phyloP scores from a whole-genome alignment of 2,113 vertebrate species.

The Chaetodon auriga region DNA sequence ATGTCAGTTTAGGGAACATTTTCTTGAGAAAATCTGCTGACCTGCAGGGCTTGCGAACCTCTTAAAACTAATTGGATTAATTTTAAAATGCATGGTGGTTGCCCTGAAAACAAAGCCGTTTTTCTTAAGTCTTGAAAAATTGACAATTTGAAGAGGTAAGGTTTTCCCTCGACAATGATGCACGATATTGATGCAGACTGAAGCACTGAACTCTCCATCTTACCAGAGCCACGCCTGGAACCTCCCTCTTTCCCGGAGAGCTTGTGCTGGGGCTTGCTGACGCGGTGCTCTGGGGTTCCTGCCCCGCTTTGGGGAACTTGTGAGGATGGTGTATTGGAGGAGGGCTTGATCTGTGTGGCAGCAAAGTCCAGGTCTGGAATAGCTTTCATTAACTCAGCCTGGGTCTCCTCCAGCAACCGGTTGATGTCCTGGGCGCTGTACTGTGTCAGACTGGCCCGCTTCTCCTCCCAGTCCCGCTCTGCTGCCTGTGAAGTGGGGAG shows the following conservation, averaged over 20 bases:
- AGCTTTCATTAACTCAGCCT: slow-evolving; percentile 98
- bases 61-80: neutral
- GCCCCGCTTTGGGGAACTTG: slow-evolving; percentile 62
- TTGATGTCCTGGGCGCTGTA: slow-evolving; percentile 98
- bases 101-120: neutral
- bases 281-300: slow-evolving; percentile 90
- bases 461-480: slow-evolving; percentile 98
- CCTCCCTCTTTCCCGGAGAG: slow-evolving; percentile 89
- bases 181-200: neutral
- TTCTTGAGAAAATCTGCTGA: slow-evolving; percentile 1
- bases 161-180: neutral
- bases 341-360: slow-evolving; percentile 90
- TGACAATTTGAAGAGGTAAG: neutral
- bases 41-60: neutral
- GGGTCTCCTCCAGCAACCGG: slow-evolving; percentile 96
- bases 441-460: slow-evolving; percentile 94
- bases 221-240: slow-evolving; percentile 93
- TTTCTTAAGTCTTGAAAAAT: neutral
- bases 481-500: slow-evolving; percentile 86
- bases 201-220: neutral
- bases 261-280: slow-evolving; percentile 90
- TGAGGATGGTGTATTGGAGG: slow-evolving; percentile 69
- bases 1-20: neutral
- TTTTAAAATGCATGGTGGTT: neutral
- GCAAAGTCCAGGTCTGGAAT: slow-evolving; percentile 98